A percentile compares a stretch with the other conserved stretches of the same genome.
Evolutionary conservation across 2,888 invertebrate genomes (phyloP).

Genomic region (Chrysolina haemoptera): DNA sequence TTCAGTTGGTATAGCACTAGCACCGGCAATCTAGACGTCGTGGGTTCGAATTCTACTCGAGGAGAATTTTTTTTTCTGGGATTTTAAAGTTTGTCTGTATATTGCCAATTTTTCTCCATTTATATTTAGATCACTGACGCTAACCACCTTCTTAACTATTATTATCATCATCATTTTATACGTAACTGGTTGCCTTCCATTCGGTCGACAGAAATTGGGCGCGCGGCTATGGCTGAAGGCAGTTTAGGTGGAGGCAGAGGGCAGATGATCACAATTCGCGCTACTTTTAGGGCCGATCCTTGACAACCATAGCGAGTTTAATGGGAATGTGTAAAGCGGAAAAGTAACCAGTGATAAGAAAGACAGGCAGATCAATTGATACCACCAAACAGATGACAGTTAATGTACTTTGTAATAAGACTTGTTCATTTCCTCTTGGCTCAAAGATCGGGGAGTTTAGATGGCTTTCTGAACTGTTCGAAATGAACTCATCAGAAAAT

Average conservation of each 20-base stretch:
- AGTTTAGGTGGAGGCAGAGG: conserved; percentile 48
- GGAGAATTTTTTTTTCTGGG: too few species aligned
- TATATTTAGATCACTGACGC: too few species aligned
- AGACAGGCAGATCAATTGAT: conserved; percentile 69
- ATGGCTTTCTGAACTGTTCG: conserved; percentile 28
- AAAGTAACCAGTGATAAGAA: conserved; percentile 68
- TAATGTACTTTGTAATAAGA: conserved; percentile 64
- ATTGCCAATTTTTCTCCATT: too few species aligned
- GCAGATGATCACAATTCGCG: conserved; percentile 56
- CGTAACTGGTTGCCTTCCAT: conserved; percentile 23
- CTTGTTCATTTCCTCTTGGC: conserved; percentile 64
- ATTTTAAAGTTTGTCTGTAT: too few species aligned
- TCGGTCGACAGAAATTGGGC: conserved; percentile 23
- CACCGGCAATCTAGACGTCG: too few species aligned
- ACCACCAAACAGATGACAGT: conserved; percentile 67
- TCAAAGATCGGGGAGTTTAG: conserved; percentile 50
- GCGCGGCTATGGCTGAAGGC: background rate
- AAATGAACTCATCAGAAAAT: background rate
- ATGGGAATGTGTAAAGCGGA: conserved; percentile 68
- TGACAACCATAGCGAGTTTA: conserved; percentile 63
- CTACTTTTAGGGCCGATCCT: conserved; percentile 45
- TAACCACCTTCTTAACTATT: too few species aligned
- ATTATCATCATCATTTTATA: background rate
- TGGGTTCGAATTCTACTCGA: too few species aligned
- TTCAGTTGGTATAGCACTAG: too few species aligned